Conservation (phyloP, 2,888 invertebrate species). For the Macropis europaea region DNA sequence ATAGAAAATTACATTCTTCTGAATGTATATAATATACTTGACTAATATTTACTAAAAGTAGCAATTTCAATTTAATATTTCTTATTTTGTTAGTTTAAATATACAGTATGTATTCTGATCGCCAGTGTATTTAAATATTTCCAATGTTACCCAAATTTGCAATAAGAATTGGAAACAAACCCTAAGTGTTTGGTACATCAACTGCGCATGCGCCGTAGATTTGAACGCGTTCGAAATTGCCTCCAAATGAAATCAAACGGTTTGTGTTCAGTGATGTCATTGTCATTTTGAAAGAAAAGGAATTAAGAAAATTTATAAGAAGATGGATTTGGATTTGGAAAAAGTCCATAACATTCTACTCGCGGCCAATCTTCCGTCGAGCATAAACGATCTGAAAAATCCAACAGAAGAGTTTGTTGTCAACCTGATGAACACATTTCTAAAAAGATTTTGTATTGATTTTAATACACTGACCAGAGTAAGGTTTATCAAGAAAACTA, state of each 20-base stretch:
- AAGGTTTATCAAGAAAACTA: not conserved
- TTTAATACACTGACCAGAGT: conserved; percentile 52
- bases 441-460: conserved; percentile 60
- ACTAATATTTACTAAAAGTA: too few relatives aligned
- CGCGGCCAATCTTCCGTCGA: conserved; percentile 60
- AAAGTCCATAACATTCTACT: conserved; percentile 54
- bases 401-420: conserved; percentile 67
- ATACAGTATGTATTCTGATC: too few relatives aligned
- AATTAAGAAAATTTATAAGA: not conserved
- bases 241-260: not conserved
- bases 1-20: too few relatives aligned
- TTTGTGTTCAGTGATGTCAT: too few relatives aligned
- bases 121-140: too few relatives aligned
- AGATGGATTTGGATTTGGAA: conserved; percentile 57
- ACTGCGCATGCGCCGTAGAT: conserved; percentile 9
- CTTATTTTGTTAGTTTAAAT: too few relatives aligned
- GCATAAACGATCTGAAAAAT: conserved; percentile 61
- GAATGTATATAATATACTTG: too few relatives aligned
- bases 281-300: not conserved
- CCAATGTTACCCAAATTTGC: too few relatives aligned
- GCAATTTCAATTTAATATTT: too few relatives aligned
- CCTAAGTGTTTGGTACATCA: not conserved
- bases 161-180: not conserved
- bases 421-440: conserved; percentile 59
- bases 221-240: not conserved